Conservation (phyloP, 2,888 invertebrate species). For the Drosophila testacea region DNA sequence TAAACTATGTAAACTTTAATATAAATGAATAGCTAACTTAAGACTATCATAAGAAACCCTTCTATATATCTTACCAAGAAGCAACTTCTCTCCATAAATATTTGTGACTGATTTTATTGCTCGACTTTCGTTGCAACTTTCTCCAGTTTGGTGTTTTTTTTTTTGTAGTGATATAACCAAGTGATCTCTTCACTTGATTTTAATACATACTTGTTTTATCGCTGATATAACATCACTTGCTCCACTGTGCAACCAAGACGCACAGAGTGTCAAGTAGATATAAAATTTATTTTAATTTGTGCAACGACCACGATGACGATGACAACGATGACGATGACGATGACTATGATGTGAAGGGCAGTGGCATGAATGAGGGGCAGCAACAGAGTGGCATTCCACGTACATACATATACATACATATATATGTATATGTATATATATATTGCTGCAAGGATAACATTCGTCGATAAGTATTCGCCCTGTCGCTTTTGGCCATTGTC, state of each 20-base stretch:
- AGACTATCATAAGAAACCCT: too few relatives aligned
- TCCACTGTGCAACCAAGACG: constrained; percentile 33
- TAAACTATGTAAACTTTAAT: too few relatives aligned
- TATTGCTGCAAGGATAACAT: constrained; percentile 55
- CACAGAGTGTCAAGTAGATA: constrained; percentile 58
- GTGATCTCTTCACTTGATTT: neutral
- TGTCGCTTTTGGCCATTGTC: constrained; percentile 44
- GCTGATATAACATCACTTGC: neutral
- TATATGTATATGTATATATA: too few relatives aligned
- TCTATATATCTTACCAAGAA: too few relatives aligned
- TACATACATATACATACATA: too few relatives aligned
- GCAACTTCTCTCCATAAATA: too few relatives aligned
- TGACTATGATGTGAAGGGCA: constrained; percentile 25
- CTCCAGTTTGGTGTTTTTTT: neutral
- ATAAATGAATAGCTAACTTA: too few relatives aligned
- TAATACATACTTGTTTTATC: neutral
- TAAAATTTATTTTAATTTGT: constrained; percentile 69
- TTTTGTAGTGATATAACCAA: neutral
- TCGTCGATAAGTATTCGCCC: constrained; percentile 49
- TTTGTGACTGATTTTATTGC: too few relatives aligned
- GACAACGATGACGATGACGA: constrained; percentile 5
- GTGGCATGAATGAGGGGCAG: neutral
- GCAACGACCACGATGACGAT: constrained; percentile 37
- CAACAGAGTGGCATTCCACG: neutral
- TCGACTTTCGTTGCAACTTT: too few relatives aligned